Evolutionary conservation across 2,797 vertebrate genomes (phyloP).

Genomic region (Emydoidea blandingii): DNA sequence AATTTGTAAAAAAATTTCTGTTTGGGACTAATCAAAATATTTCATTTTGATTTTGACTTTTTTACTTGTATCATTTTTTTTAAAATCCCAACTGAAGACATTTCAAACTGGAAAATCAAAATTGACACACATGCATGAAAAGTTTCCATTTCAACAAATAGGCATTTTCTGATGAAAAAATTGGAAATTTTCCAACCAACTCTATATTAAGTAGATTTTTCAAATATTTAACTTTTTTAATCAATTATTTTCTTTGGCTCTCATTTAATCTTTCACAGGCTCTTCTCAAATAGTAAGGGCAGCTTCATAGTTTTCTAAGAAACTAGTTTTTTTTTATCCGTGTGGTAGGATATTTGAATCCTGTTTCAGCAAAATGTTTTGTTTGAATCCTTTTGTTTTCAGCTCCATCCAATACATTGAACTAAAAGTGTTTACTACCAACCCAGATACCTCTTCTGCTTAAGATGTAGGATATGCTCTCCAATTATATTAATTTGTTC

Average conservation of each 20-base stretch:
- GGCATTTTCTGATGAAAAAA: not conserved
- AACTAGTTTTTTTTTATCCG: not conserved
- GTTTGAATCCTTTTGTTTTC: not conserved
- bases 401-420: not conserved
- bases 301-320: constrained; percentile 1
- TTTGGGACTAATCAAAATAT: not conserved
- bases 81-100: not conserved
- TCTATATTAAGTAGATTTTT: constrained; percentile 5
- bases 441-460: too few species aligned
- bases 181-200: not conserved
- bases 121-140: not conserved
- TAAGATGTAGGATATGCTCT: not conserved
- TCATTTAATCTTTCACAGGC: constrained; percentile 23
- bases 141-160: not conserved
- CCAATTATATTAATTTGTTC: not conserved
- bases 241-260: not conserved
- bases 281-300: not conserved
- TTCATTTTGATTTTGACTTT: not conserved
- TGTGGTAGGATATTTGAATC: not conserved
- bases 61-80: not conserved
- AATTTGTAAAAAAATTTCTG: not conserved
- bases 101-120: not conserved
- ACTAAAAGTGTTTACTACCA: too few species aligned
- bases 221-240: constrained; percentile 18
- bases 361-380: not conserved